Evolutionary conservation across 2,797 vertebrate species (phyloP), one percentile per base, ranked within the genome.

Genomic region (Argentina silus): DNA sequence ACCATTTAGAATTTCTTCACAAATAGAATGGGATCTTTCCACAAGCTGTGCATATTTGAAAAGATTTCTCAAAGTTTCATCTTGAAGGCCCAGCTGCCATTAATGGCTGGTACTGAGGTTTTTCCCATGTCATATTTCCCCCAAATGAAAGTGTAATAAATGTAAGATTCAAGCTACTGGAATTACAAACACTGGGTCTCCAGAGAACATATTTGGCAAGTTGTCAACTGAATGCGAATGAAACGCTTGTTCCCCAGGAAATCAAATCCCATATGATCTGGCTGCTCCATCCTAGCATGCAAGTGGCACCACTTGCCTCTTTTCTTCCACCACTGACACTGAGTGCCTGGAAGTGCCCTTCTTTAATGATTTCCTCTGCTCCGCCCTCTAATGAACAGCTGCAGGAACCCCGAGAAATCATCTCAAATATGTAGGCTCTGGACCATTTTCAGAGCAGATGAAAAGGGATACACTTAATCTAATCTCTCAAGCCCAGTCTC

Each of bases 321-420:
- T 8, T 36, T 72, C 67, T 74, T 73, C 77, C 63, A 74, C 70
- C 12, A 11, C 45, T 36, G 27, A 36, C 27, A 36, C 14, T 53
- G n/a, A 56, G 70, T 69, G 68, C 67, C 71, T 91, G 85, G 71
- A 91, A 86, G 80, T 79, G 73, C 73, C 65, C 80, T 0, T 80
- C 78, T 84, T 82, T 91, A 90, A 90, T 81, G 83, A 86, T 93
- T 93, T 93, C 83, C 89, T 87, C 79, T 71, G 68, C 83, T 2
- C 79, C 70, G 74, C 73, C 72, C 76, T 48, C 69, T 77, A 82
- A 84, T 60, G 66, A 94, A 92, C 93, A 95, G 93, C 93, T 96
- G 95, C 86, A 66, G 66, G 50, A 76, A 36, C 27, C 2, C 27
- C 27, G 82, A 83, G 75, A 77, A 84, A 85, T 87, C 50, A 53